Evolutionary conservation across 2,888 invertebrate species (phyloP).

Genomic region (Ectemnius cavifrons): DNA sequence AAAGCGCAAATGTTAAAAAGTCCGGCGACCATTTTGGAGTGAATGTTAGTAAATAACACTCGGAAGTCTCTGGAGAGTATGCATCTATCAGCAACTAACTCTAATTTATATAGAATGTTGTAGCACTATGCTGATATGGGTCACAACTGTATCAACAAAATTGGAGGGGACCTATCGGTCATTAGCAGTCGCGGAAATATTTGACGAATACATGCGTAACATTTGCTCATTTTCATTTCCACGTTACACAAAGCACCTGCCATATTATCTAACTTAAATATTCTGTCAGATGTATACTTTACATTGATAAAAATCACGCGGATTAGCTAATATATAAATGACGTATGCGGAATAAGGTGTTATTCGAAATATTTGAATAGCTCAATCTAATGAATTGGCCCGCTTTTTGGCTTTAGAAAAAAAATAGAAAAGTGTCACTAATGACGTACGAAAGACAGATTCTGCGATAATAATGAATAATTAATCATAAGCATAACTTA

Average conservation of each 20-base stretch:
- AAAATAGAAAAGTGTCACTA: too few species aligned
- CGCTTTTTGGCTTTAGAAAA: too few species aligned
- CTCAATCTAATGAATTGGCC: too few species aligned
- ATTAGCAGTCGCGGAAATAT: background rate
- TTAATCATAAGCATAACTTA: too few species aligned
- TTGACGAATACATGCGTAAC: constrained; percentile 14
- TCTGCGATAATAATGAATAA: too few species aligned
- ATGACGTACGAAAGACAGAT: too few species aligned
- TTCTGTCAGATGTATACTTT: constrained; percentile 15
- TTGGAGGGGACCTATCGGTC: background rate
- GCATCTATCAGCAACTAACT: constrained; percentile 7
- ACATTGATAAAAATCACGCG: constrained; percentile 1
- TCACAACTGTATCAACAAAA: constrained; percentile 44
- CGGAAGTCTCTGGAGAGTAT: constrained; percentile 4
- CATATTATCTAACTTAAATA: constrained; percentile 39
- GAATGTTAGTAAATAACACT: background rate
- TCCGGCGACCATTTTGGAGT: constrained; percentile 27
- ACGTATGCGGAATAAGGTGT: too few species aligned
- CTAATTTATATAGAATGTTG: constrained; percentile 33
- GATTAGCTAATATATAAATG: background rate
- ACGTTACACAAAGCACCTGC: background rate
- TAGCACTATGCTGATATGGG: background rate
- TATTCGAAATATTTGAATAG: too few species aligned
- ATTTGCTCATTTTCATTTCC: constrained; percentile 33
- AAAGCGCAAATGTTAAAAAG: constrained; percentile 27